phyloP scores from a whole-genome alignment of 37 sponge, comb jelly and placozoan species.

The Amphimedon queenslandica region DNA sequence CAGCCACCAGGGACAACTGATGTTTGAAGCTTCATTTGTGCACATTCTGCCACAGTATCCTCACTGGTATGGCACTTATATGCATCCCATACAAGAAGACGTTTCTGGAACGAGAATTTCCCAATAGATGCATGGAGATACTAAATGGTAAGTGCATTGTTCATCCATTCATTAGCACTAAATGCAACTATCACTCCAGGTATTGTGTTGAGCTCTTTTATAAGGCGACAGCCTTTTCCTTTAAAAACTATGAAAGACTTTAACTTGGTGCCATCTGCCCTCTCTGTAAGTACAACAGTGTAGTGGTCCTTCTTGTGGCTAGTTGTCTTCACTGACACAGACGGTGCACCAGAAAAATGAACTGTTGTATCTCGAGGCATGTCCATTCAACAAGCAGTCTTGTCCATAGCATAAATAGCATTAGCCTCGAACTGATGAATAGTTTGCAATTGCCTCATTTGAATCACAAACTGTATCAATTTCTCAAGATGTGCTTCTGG shows the following conservation, averaged over 20 bases:
- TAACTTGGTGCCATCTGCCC: conserved; percentile 48
- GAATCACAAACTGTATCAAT: conserved; percentile 21
- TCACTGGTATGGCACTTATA: conserved; percentile 63
- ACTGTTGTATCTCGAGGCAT: conserved; percentile 62
- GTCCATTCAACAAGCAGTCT: conserved; percentile 63
- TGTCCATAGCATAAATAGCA: too few relatives aligned
- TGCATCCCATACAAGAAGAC: conserved; percentile 57
- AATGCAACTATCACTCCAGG: conserved; percentile 33
- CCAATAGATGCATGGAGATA: too few relatives aligned
- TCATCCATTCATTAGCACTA: conserved; percentile 46
- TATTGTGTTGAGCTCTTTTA: not conserved
- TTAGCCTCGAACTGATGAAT: not conserved
- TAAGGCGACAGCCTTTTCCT: conserved; percentile 24
- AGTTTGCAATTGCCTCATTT: not conserved
- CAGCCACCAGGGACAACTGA: conserved; percentile 56
- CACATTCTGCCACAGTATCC: too few relatives aligned
- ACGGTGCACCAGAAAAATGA: conserved; percentile 23
- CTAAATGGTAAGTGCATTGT: conserved; percentile 43
- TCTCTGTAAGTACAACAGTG: conserved; percentile 54
- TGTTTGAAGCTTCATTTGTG: too few relatives aligned
- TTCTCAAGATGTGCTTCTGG: conserved; percentile 30
- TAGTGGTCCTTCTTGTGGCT: conserved; percentile 54
- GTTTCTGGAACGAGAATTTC: too few relatives aligned
- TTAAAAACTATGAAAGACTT: conserved; percentile 60
- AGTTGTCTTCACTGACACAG: conserved; percentile 45